Conservation (phyloP, 2,888 invertebrate species). For the Incurvaria masculella region DNA sequence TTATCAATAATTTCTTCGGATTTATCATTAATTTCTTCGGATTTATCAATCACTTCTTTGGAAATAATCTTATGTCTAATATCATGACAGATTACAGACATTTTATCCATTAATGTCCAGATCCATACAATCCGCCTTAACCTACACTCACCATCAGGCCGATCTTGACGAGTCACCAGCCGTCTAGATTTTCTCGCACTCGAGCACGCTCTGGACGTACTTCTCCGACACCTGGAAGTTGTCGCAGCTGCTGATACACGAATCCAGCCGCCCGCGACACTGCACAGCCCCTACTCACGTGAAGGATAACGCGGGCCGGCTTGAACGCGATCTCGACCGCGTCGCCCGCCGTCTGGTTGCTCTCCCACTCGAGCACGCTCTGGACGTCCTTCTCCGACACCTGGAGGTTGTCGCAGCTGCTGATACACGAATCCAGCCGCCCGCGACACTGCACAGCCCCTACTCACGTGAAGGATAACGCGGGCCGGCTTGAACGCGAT, state of each 20-base stretch:
- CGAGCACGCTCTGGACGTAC: slow-evolving; percentile 86
- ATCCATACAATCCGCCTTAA: too few relatives aligned
- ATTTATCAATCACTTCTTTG: too few relatives aligned
- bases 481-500: slow-evolving; percentile 95
- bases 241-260: slow-evolving; percentile 95
- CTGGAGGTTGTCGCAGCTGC: slow-evolving; percentile 96
- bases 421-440: slow-evolving; percentile 91
- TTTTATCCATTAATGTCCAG: too few relatives aligned
- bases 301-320: slow-evolving; percentile 92
- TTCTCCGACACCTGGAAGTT: slow-evolving; percentile 83
- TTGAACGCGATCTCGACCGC: slow-evolving; percentile 94
- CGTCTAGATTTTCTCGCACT: slow-evolving; percentile 79
- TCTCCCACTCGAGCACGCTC: slow-evolving; percentile 86
- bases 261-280: too few relatives aligned
- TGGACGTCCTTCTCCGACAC: slow-evolving; percentile 82
- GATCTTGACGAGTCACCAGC: slow-evolving; percentile 78
- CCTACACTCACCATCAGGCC: too few relatives aligned
- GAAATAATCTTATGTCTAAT: too few relatives aligned
- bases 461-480: slow-evolving; percentile 93
- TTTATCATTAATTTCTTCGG: too few relatives aligned
- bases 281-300: too few relatives aligned
- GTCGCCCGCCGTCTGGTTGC: slow-evolving; percentile 61
- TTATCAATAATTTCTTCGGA: too few relatives aligned
- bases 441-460: too few relatives aligned
- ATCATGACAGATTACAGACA: too few relatives aligned